phyloP scores from a whole-genome alignment of 2,113 vertebrate genomes.

The Pholis gunnellus region DNA sequence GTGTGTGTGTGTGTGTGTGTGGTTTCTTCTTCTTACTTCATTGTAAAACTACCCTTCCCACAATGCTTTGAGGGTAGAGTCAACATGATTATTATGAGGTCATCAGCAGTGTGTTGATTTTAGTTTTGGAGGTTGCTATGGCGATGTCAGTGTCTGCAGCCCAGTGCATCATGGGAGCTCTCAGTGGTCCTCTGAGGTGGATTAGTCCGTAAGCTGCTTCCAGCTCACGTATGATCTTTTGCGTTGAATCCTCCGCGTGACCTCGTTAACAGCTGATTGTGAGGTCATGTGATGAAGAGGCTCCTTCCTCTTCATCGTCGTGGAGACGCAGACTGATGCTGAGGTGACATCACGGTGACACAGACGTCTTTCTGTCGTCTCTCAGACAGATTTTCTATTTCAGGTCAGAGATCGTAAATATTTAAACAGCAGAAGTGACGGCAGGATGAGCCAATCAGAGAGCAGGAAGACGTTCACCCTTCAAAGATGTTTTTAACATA shows the following conservation, averaged over 20 bases:
- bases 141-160: not conserved
- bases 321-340: too few relatives aligned
- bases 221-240: constrained; percentile 27
- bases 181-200: not conserved
- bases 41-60: too few relatives aligned
- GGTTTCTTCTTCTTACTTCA: too few relatives aligned
- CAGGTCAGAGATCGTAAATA: constrained; percentile 6
- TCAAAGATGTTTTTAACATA: too few relatives aligned
- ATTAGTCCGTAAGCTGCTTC: constrained; percentile 35
- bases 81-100: not conserved
- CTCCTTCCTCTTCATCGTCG: too few relatives aligned
- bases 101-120: not conserved
- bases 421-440: not conserved
- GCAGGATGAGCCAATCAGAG: not conserved
- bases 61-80: too few relatives aligned
- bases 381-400: constrained; percentile 6
- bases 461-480: not conserved
- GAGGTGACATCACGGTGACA: too few relatives aligned
- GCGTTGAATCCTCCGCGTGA: not conserved
- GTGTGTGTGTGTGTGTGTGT: too few relatives aligned
- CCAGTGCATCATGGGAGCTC: constrained; percentile 1
- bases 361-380: not conserved
- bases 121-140: not conserved
- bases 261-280: not conserved
- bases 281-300: not conserved